Evolutionary conservation across 2,797 vertebrate genomes (phyloP), one percentile per base, ranked within the genome.

Genomic region (Phaenicophaeus curvirostris): DNA sequence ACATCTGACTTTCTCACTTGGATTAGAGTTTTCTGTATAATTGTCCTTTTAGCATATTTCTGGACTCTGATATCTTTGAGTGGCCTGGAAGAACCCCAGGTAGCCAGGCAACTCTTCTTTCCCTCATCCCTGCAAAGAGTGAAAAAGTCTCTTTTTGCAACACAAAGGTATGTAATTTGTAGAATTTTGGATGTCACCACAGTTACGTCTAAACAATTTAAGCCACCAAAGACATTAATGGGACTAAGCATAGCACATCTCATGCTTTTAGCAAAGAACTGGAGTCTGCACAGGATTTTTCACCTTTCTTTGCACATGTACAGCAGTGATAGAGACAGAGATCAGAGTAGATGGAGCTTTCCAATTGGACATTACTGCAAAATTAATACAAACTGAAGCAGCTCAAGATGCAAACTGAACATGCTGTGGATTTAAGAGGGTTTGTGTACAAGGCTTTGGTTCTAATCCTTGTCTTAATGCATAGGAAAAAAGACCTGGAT

Each of bases 311-410:
- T 80, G 71, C 42, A 48, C 0, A 0, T 27, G n/a, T 9, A 25
- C 25, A 81, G 35, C 82, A 84, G 51, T 30, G 73, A 79, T 4
- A 3, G 67, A 65, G 77, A 54, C 33, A 76, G 57, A 85, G 39
- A 67, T 24, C 39, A 74, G 80, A 93, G 91, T 68, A 87, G 65
- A 62, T 27, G 54, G 35, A 94, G 28, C 23, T 82, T 54, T 91
- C 83, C 50, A 51, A 2, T 0, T 91, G 57, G 59, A 92, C 67
- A 46, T 3, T 39, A 50, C n/a, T 82, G 77, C 50, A 87, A 87
- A 80, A 90, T 51, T 65, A 91, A 83, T 58, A 88, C 65, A 83
- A 67, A 88, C 37, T 31, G 65, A 92, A 96, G 77, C 67, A 86
- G 77, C 85, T 96, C 88, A 87, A 62, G 86, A 91, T 63, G 54